Base-by-base conservation (phyloP, 2,888 invertebrate genomes). In the Rhagium mordax region DNA sequence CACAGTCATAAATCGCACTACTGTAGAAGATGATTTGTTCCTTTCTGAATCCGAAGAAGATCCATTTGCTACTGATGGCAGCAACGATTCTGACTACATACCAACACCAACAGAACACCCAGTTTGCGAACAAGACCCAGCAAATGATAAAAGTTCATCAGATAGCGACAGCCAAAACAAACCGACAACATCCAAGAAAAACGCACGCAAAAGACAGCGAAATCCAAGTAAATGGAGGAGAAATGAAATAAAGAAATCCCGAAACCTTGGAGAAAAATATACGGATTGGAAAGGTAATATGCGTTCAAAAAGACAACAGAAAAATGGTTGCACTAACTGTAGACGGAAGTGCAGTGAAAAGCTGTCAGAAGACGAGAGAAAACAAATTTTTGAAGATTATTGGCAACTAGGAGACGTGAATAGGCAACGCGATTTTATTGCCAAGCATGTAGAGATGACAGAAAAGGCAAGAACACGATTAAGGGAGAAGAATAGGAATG, bases 31-130 rank as follows among this genome's bases (percentile, higher is more conserved):
- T 18, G 64, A 64, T 64, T 51, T 64, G 64, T 27, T 29, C 3
- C 64, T 64, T 64, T 64, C 64, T 49, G 48, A 49, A 16, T 61
- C 61, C 15, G 61, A 61, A 61, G 61, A 61, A 3, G 33, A 29
- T 13, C n/a, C 4, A 8, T 29, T 61, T 61, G 29, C 61, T 61
- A 20, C 21, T 24, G 27, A 59, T 59, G 61, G 16, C 33, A 33
- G 33, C 29, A 61, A 61, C 27, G 33, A 61, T 61, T 61, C 61
- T 29, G 33, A 61, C 41, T 61, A 33, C 61, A 15, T n/a, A 3
- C 29, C 61, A 27, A 61, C n/a, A 65, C 53, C 13, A 53, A 55
- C 27, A 53, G 53, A 33, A 53, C 53, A 4, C 8, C 18, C 66
- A 55, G 4, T 15, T 66, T 4, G 10, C 53, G 16, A 13, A 29